A percentile compares a stretch with the other conserved stretches of the same genome.
Conservation (phyloP, 1,140 invertebrate species). For the Cylas formicarius region DNA sequence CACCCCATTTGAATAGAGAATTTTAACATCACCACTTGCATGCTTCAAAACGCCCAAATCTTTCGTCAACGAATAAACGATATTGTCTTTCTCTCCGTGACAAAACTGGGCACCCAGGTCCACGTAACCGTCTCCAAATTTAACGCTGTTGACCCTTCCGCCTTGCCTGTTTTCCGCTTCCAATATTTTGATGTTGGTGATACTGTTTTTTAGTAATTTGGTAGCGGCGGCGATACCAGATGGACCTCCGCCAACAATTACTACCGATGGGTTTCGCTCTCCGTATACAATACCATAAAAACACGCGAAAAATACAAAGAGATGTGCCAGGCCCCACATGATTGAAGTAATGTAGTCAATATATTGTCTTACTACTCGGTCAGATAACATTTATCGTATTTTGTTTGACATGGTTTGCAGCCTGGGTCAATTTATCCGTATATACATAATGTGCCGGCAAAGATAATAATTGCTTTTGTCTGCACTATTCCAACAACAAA, state of each 20-base stretch:
- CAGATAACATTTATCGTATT: too few species aligned
- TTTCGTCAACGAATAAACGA: constrained; percentile 58
- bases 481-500: too few species aligned
- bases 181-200: constrained; percentile 49
- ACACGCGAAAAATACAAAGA: too few species aligned
- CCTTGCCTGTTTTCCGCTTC: constrained; percentile 66
- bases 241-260: constrained; percentile 51
- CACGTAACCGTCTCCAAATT: constrained; percentile 54
- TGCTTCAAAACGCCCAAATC: constrained; percentile 47
- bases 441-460: too few species aligned
- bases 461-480: too few species aligned
- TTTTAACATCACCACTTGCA: constrained; percentile 4
- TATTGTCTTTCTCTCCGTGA: constrained; percentile 68
- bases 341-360: too few species aligned
- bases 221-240: constrained; percentile 53
- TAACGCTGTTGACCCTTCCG: constrained; percentile 54
- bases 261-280: too few species aligned
- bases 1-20: constrained; percentile 21
- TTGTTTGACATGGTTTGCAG: too few species aligned
- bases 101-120: constrained; percentile 75
- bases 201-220: constrained; percentile 45
- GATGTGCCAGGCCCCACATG: too few species aligned
- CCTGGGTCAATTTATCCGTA: too few species aligned
- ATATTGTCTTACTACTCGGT: too few species aligned
- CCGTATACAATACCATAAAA: too few species aligned